Evolutionary conservation across 2,113 vertebrate genomes (phyloP).

Genomic region (Gallinago media): DNA sequence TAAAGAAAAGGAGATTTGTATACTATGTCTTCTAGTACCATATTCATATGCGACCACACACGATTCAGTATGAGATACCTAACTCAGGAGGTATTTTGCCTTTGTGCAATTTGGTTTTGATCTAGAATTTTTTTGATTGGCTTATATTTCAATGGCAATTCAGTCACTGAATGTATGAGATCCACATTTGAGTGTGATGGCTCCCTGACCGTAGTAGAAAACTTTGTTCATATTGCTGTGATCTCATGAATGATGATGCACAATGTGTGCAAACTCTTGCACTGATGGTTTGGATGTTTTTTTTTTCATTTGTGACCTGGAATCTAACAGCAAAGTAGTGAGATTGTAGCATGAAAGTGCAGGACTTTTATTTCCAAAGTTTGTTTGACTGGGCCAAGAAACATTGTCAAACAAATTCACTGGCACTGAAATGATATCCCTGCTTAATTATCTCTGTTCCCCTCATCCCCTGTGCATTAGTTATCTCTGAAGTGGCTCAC

Average conservation of each 20-base stretch:
- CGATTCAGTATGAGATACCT: background rate
- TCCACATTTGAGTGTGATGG: background rate
- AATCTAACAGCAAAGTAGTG: background rate
- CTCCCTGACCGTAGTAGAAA: background rate
- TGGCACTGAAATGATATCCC: conserved; percentile 12
- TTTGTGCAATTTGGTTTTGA: background rate
- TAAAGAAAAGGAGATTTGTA: background rate
- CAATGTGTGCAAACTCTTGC: background rate
- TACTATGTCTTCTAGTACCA: background rate
- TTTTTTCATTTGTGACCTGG: background rate
- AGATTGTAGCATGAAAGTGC: background rate
- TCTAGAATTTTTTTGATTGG: background rate
- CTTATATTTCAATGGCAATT: background rate
- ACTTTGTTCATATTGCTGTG: background rate
- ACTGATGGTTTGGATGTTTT: too few relatives aligned
- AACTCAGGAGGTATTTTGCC: background rate
- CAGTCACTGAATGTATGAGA: background rate
- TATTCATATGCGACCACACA: background rate
- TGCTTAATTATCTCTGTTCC: background rate
- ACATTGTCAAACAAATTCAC: conserved; percentile 53
- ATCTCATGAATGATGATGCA: background rate
- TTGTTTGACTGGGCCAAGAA: conserved; percentile 7
- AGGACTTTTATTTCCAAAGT: background rate
- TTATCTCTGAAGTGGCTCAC: conserved; percentile 31
- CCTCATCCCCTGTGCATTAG: background rate